Evolutionary conservation across 35 echinoderm and acorn worm genomes (phyloP).

Genomic region (Apostichopus japonicus): DNA sequence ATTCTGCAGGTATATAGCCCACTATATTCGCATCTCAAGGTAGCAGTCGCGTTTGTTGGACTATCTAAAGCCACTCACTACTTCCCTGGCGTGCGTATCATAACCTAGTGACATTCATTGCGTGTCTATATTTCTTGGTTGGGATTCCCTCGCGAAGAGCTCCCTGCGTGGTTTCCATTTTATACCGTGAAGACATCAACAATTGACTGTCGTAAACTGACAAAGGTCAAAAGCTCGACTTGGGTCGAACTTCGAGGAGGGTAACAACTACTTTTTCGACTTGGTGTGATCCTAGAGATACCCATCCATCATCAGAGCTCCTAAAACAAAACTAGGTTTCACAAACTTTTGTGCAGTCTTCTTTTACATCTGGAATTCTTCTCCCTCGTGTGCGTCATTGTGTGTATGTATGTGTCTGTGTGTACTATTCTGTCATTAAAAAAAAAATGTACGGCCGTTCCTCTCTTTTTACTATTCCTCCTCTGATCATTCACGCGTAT

Average conservation of each 20-base stretch:
- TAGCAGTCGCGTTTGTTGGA: no score
- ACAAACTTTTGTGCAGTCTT: background rate
- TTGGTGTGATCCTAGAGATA: slow-evolving; percentile 37
- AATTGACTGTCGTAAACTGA: slow-evolving; percentile 47
- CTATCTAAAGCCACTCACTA: no score
- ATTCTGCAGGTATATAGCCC: no score
- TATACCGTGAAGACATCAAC: slow-evolving; percentile 34
- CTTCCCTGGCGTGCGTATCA: background rate
- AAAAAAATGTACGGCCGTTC: background rate
- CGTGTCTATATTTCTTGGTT: background rate
- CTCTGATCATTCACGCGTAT: background rate
- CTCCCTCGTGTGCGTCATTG: background rate
- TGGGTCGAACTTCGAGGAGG: slow-evolving; percentile 34
- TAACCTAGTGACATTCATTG: slow-evolving; percentile 14
- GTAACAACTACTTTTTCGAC: background rate
- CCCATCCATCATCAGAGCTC: slow-evolving; percentile 19
- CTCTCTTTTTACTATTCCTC: background rate
- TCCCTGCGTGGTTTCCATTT: slow-evolving; percentile 31
- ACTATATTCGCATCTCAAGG: no score
- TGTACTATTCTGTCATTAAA: background rate
- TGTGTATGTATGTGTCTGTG: background rate
- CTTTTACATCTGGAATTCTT: background rate
- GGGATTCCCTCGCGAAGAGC: background rate
- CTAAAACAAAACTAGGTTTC: slow-evolving; percentile 14
- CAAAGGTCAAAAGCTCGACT: slow-evolving; percentile 39